phyloP scores from a whole-genome alignment of 2,888 invertebrate species.

The Troides helena region DNA sequence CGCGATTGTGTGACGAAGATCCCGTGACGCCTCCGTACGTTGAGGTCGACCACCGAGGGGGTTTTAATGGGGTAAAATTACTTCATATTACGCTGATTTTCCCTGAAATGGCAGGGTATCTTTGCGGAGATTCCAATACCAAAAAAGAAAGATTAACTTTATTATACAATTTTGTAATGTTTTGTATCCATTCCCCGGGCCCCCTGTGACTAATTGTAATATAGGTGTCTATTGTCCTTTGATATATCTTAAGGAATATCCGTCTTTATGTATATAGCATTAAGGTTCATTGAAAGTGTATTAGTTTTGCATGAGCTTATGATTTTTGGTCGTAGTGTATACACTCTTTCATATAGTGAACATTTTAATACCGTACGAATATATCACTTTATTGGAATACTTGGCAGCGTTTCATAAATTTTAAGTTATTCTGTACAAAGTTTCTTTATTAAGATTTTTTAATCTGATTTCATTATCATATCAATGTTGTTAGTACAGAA shows the following conservation, averaged over 20 bases:
- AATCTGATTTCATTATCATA: not conserved
- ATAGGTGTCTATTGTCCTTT: constrained; percentile 74
- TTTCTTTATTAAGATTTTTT: not conserved
- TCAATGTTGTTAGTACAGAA: too few relatives aligned
- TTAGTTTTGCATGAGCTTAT: constrained; percentile 41
- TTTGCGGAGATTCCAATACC: too few relatives aligned
- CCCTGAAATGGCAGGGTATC: too few relatives aligned
- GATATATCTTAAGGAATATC: constrained; percentile 66
- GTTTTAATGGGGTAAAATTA: too few relatives aligned
- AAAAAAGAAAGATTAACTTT: constrained; percentile 2
- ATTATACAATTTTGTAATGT: constrained; percentile 67
- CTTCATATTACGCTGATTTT: too few relatives aligned
- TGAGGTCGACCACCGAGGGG: too few relatives aligned
- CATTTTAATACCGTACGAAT: constrained; percentile 22
- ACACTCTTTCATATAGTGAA: constrained; percentile 20
- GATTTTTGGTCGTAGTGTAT: constrained; percentile 32
- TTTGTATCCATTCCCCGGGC: constrained; percentile 75
- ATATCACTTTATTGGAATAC: not conserved
- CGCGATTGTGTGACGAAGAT: too few relatives aligned
- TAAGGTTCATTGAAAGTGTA: constrained; percentile 53
- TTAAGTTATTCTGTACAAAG: not conserved
- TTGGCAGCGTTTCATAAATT: not conserved
- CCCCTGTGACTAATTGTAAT: constrained; percentile 63
- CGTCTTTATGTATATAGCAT: constrained; percentile 67
- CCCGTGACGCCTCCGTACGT: too few relatives aligned